Evolutionary conservation across 2,797 vertebrate genomes (phyloP).

Genomic region (Gadopsis marmoratus): DNA sequence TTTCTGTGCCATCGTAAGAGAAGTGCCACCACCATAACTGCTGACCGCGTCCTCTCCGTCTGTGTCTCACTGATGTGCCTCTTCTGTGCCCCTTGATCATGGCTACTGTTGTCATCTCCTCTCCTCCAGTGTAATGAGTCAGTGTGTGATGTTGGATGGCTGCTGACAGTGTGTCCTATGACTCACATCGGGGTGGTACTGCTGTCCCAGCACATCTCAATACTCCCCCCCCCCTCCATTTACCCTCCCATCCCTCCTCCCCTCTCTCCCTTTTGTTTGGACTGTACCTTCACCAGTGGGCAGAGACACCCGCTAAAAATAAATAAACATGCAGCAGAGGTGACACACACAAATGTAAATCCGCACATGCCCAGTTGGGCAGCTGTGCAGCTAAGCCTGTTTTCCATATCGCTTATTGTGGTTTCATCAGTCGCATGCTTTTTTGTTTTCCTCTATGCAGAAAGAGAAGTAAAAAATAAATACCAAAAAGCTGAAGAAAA

Average conservation of each 20-base stretch:
- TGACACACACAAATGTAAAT: constrained; percentile 26
- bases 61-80: constrained; percentile 45
- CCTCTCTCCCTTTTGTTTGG: constrained; percentile 30
- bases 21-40: constrained; percentile 41
- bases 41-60: constrained; percentile 54
- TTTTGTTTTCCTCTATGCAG: constrained; percentile 20
- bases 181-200: constrained; percentile 73
- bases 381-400: constrained; percentile 11
- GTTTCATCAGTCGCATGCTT: constrained; percentile 28
- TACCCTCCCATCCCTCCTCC: constrained; percentile 17
- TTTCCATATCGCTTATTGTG: constrained; percentile 19
- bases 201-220: constrained; percentile 74
- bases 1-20: constrained; percentile 25
- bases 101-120: constrained; percentile 70
- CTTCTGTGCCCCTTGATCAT: constrained; percentile 72
- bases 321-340: constrained; percentile 55
- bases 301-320: constrained; percentile 50
- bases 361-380: background rate
- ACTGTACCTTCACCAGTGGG: constrained; percentile 28
- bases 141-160: constrained; percentile 77
- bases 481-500: constrained; percentile 26
- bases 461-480: constrained; percentile 20
- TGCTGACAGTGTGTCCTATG: constrained; percentile 78
- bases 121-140: constrained; percentile 78
- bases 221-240: constrained; percentile 7